Evolutionary conservation across 2,888 invertebrate species (phyloP), one percentile per base, ranked within the genome.

Genomic region (Lasioglossum figueresi): DNA sequence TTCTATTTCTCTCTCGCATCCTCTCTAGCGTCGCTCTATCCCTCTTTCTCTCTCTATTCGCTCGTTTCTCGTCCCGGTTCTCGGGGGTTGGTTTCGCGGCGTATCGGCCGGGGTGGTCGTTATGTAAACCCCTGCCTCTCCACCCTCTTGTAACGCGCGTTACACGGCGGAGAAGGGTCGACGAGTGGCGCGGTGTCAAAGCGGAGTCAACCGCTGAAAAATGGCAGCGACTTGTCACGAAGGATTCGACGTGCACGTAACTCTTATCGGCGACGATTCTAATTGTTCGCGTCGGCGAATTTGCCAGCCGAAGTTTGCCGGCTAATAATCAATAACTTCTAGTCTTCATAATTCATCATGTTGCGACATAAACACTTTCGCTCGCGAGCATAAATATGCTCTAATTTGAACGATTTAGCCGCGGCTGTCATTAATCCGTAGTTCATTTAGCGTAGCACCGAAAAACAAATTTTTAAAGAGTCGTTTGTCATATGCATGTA

Each of bases 151-250:
- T 88, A 89, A 89, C 89, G 87, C 88, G 86, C 85, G 88, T 91
- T 91, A 91, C 88, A 79, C 76, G 74, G 75, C 63, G 71, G 72
- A 74, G 76, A 83, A 89, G 92, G 91, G 89, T 88, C 88, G 91
- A 89, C 86, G 90, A 91, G 91, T 91, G 88, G 90, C 89, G 86
- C 86, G 89, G 82, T 91, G 93, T 92, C 92, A 93, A 93, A 92
- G 89, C 87, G 89, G 90, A 94, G 93, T 93, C 92, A 92, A 93
- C 91, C 90, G 89, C 91, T 93, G 92, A 93, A 94, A 94, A 94
- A 94, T 91, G 92, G 90, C 90, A 75, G 79, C 85, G 84, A 88
- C 80, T 91, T 81, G 85, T 86, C 88, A 80, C 85, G 80, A 80
- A 86, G 79, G 84, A 90, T 90, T 89, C 88, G 86, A 83, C 74